Percentiles rank a stretch among this genome's conserved stretches.
Evolutionary conservation across 2,797 vertebrate species (phyloP).

Genomic region (Novumbra hubbsi): DNA sequence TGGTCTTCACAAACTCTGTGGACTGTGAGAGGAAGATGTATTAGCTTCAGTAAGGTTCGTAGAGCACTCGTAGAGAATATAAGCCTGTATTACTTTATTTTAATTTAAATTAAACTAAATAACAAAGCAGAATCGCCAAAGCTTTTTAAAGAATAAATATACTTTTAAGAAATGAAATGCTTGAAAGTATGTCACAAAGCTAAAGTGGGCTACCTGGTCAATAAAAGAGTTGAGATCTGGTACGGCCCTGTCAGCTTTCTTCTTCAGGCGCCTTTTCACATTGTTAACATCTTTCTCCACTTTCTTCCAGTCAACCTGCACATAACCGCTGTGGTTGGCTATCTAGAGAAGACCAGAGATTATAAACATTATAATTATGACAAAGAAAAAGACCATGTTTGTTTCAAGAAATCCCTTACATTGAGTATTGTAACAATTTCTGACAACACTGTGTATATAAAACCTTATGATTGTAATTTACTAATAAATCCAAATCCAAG

Average conservation of each 20-base stretch:
- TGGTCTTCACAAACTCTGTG: conserved; percentile 94
- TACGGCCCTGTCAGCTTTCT: conserved; percentile 85
- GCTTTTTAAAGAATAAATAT: not conserved
- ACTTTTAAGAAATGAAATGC: not conserved
- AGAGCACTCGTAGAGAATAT: not conserved
- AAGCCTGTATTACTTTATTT: not conserved
- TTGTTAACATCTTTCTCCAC: conserved; percentile 98
- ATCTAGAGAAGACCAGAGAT: conserved; percentile 73
- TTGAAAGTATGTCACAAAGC: not conserved
- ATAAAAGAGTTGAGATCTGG: conserved; percentile 91
- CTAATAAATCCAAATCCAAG: not conserved
- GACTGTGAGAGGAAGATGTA: conserved; percentile 72
- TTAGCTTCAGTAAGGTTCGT: not conserved
- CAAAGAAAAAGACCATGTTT: not conserved
- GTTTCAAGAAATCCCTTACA: not conserved
- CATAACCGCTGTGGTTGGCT: conserved; percentile 94
- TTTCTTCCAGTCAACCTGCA: conserved; percentile 96
- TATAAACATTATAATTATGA: not conserved
- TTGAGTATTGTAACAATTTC: not conserved
- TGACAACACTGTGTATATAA: not conserved
- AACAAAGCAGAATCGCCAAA: no score
- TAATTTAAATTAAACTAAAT: not conserved
- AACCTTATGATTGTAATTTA: not conserved
- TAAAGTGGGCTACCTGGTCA: conserved; percentile 81
- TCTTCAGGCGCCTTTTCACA: conserved; percentile 94